Base-by-base conservation (phyloP, 2,113 vertebrate genomes). In the Scalopus aquaticus region DNA sequence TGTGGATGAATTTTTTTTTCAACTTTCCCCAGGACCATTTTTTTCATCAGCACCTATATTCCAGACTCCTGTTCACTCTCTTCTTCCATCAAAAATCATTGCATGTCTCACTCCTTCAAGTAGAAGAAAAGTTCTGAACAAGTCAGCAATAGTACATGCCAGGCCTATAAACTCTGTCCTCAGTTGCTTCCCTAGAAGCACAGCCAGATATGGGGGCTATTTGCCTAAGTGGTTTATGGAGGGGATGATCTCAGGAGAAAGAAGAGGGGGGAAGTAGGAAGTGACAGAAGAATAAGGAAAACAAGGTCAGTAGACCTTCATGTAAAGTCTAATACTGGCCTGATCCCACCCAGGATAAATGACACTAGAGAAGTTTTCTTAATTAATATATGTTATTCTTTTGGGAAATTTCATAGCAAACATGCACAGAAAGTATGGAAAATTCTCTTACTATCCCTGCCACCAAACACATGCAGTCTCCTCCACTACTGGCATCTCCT, bases 1-100 rank as follows among this genome's bases (percentile, higher is more conserved):
- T 44, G 54, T 39, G 58, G 49, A 73, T 92, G 56, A 49, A n/a
- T 80, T 84, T 92, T 92, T 49, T 64, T 92, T 90, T 80, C 35
- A 90, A 16, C 15, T 67, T 24, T 51, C 60, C 77, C 54, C 70
- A 79, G 51, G 10, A 15, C 77, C 4, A 5, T 17, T 65, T 92
- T 91, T 91, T n/a, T n/a, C 60, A 32, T 69, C 78, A 74, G 60
- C 46, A 87, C 54, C 32, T 56, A 28, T 78, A 51, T 83, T 79
- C 35, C 51, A 77, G 64, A 46, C 42, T 62, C 74, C 49, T 62
- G n/a, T 54, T 65, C 62, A 17, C 8, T 16, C 16, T 51, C 32
- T 64, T 91, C 64, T 72, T 70, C 22, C 15, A 54, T 42, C 39
- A 80, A 90, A 60, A 92, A 19, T 69, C 35, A 46, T 5, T 35